Conservation (phyloP, 2,797 vertebrate species). For the Phalanger gymnotis region DNA sequence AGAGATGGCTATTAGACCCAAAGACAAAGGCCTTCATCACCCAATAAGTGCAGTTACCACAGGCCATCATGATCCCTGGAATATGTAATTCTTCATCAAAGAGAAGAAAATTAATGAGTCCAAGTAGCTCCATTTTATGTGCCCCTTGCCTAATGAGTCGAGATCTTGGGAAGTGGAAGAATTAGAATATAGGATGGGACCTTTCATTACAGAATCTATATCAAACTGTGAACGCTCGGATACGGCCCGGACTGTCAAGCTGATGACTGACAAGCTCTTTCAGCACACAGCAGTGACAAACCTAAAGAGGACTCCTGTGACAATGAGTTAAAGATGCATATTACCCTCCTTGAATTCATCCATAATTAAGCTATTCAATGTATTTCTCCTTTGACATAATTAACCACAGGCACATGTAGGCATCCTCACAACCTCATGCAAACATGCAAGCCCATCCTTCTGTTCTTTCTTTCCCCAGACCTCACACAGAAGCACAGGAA, state of each 20-base stretch:
- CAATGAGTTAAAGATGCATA: constrained; percentile 6
- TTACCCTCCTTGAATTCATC: not conserved
- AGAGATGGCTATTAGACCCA: constrained; percentile 4
- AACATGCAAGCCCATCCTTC: not conserved
- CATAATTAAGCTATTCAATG: constrained; percentile 1
- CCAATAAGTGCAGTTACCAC: not conserved
- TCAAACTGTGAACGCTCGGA: not conserved
- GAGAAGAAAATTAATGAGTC: not conserved
- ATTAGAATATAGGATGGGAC: not conserved
- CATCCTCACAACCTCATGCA: not conserved
- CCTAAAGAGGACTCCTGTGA: not conserved
- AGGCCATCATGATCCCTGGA: not conserved
- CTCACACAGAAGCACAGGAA: constrained; percentile 56
- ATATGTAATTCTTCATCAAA: not conserved
- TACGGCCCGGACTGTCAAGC: not conserved
- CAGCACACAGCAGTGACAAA: not conserved
- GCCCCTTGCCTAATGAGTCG: not conserved
- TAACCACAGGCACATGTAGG: not conserved
- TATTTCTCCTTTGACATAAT: not conserved
- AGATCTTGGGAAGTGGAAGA: not conserved
- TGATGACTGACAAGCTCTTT: not conserved
- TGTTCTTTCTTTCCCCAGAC: constrained; percentile 45
- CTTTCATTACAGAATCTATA: not conserved
- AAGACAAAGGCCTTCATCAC: constrained; percentile 1
- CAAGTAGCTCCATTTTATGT: not conserved